Conservation (phyloP, 2,113 vertebrate species). For the Murina feae region DNA sequence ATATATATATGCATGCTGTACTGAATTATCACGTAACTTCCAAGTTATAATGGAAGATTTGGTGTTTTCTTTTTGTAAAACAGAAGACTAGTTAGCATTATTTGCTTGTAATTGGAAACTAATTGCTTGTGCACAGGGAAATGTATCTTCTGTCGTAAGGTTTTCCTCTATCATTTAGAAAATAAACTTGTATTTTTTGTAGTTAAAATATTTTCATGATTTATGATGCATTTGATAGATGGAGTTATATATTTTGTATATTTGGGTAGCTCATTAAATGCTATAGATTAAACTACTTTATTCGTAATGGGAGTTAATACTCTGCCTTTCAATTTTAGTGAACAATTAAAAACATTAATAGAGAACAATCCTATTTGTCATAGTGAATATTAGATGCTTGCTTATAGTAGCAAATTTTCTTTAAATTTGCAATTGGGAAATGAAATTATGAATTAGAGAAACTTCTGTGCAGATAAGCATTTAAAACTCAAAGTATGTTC, state of each 20-base stretch:
- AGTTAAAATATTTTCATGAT: background rate
- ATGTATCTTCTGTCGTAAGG: background rate
- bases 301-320: constrained; percentile 27
- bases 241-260: background rate
- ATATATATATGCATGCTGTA: background rate
- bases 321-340: constrained; percentile 48
- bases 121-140: constrained; percentile 27
- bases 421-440: constrained; percentile 21
- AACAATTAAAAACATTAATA: constrained; percentile 13
- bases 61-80: constrained; percentile 23
- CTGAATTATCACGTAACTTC: background rate
- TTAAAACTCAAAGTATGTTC: background rate
- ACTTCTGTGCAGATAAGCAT: background rate
- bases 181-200: background rate
- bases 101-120: constrained; percentile 43
- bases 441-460: constrained; percentile 27
- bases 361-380: constrained; percentile 3
- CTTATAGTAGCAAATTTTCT: constrained; percentile 20
- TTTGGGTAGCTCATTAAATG: background rate
- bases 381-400: background rate
- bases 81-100: constrained; percentile 13
- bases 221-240: constrained; percentile 24
- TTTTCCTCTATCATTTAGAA: constrained; percentile 35
- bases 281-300: constrained; percentile 34
- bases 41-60: background rate